Evolutionary conservation across 2,888 invertebrate species (phyloP), one percentile per base, ranked within the genome.

Genomic region (Melinopterus prodromus): DNA sequence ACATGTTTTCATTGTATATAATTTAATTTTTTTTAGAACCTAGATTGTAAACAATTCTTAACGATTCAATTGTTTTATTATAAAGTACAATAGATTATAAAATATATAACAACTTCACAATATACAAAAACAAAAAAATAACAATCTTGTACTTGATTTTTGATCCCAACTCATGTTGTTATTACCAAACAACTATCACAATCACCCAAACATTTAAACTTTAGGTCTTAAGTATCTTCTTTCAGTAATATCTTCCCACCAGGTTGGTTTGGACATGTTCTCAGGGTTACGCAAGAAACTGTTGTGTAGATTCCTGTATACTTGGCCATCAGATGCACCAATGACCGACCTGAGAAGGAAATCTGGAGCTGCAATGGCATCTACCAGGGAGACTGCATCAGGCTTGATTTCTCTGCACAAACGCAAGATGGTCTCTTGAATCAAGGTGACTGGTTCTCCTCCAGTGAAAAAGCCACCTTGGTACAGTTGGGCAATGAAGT

Each of bases 291-390:
- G 91, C 85, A 92, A 91, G 83, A 96, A 91, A 16, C 91, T 90
- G 77, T 91, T 89, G 86, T 95, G 92, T 69, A 96, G 90, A 87
- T 95, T 94, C 86, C 95, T 92, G 89, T 96, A 96, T 89, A 96
- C 97, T 92, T 95, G 92, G 87, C 98, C 98, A 89, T 98, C 96
- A 6, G 96, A 93, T 85, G 91, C 90, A 69, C 97, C 98, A n/a
- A 98, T 91, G 0, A 95, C 93, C 0, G 98, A 98, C 86, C 95
- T 94, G 14, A 98, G 90, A 82, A 97, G 92, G 88, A 95, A 96
- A 90, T 98, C 98, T 0, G 96, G 95, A 0, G 97, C 97, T 0
- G 98, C 96, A 76, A 98, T 91, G 0, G 93, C 93, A 90, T 98
- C 98, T 0, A 93, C 94, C 38, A 98, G 90, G 0, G 95, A 87